Conservation (phyloP, 2,113 vertebrate species). For the Coracopsis vasa region DNA sequence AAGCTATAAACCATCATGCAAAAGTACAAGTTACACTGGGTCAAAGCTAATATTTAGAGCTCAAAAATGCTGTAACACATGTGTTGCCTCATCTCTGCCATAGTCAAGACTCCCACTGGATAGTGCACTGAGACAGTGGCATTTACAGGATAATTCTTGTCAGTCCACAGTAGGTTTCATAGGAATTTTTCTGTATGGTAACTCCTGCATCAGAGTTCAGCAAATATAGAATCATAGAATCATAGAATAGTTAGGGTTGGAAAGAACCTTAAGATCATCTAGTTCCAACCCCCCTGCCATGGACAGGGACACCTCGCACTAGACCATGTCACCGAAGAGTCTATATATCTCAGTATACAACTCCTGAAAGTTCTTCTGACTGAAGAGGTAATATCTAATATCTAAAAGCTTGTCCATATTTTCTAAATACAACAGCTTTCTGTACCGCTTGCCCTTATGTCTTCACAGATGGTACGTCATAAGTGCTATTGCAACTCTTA, state of each 20-base stretch:
- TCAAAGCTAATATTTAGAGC: background rate
- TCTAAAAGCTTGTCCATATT: background rate
- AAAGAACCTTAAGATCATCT: background rate
- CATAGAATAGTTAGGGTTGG: background rate
- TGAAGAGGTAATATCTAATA: background rate
- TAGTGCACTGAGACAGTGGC: background rate
- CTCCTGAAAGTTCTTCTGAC: background rate
- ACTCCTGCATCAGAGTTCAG: background rate
- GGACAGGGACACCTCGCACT: background rate
- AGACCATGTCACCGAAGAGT: background rate
- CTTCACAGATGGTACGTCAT: background rate
- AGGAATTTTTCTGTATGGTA: background rate
- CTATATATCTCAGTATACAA: background rate
- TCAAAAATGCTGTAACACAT: background rate
- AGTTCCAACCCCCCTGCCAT: background rate
- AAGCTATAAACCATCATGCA: background rate
- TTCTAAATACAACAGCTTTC: background rate
- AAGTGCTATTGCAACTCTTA: background rate
- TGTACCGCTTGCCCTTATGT: background rate
- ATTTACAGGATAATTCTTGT: background rate
- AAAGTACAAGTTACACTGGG: background rate
- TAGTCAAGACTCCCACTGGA: background rate
- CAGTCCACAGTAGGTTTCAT: background rate
- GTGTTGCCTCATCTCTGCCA: background rate
- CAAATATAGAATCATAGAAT: background rate